These are phyloP conservation scores for Zosterops borbonicus DNA, from an alignment of 2,113 vertebrate genomes.

Conservation along the genomic window DNA sequence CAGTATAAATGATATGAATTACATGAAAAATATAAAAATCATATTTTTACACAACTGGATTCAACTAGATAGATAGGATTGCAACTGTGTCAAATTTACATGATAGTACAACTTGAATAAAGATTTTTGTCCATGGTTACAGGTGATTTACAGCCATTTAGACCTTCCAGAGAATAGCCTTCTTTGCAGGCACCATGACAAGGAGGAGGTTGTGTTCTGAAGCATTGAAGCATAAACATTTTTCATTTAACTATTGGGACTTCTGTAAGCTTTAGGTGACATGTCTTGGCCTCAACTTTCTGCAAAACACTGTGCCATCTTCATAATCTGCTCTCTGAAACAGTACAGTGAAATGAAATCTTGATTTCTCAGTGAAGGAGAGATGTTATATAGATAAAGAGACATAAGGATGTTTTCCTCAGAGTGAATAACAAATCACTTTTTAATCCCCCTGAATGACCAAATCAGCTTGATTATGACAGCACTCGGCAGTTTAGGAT, in stretches of 20 bases:
- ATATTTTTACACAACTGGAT: not conserved
- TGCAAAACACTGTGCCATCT: not conserved
- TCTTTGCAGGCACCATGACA: not conserved
- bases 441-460: not conserved
- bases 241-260: not conserved
- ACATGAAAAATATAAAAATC: too few species aligned
- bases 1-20: not conserved
- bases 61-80: not conserved
- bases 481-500: not conserved
- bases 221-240: not conserved
- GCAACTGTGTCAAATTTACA: not conserved
- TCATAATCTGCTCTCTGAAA: not conserved
- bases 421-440: not conserved
- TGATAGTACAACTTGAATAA: not conserved
- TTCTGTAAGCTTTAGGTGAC: not conserved
- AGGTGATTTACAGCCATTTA: not conserved
- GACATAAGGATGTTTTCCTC: not conserved
- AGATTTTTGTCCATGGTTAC: not conserved
- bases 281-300: not conserved
- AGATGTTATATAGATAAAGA: not conserved
- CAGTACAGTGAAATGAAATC: not conserved
- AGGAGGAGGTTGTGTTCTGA: not conserved
- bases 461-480: not conserved
- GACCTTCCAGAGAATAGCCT: rapidly evolving
- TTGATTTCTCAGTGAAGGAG: not conserved